Evolutionary conservation across 2,797 vertebrate genomes (phyloP), one percentile per base, ranked within the genome.

Genomic region (Thunnus albacares): DNA sequence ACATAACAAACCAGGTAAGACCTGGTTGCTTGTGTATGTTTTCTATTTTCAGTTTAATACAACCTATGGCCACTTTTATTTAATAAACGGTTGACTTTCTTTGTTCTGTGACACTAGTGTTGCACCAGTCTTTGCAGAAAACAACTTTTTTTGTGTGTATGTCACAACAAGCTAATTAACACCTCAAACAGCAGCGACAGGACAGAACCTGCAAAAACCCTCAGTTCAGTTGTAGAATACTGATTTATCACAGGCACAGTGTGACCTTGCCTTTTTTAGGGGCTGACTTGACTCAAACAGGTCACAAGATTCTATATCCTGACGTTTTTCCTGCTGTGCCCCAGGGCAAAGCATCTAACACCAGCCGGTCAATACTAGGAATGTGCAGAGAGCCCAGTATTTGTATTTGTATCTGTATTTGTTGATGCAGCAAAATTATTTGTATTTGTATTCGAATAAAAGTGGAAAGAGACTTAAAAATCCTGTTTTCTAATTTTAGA

Each of bases 341-440:
- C 35, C 38, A 24, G 17, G 51, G 69, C 41, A 57, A 61, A 61
- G 22, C 24, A 65, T 8, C 52, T 45, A 38, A 22, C 72, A 35
- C 24, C 45, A n/a, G 6, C 43, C 41, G 59, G 49, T 65, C 35
- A 78, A 33, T 11, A 71, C 26, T 24, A 24, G 24, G 24, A 24
- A 24, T 24, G 24, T 24, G 24, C 24, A 24, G 24, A 24, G 24
- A 2, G 24, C 24, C 24, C 24, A 24, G 24, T 24, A 24, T 24
- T 24, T 24, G 24, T 24, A 24, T 24, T 24, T 24, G 24, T 24
- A 24, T 24, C 24, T 24, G 24, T 24, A 24, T 24, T 24, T 24
- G 24, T 24, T 24, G 24, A 24, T 24, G 24, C 24, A 24, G 24
- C 24, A 24, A 24, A 24, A 24, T 24, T 24, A 24, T 24, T 24